Evolutionary conservation across 2,888 invertebrate species (phyloP), one percentile per base, ranked within the genome.

Genomic region (Caenorhabditis imperialis): DNA sequence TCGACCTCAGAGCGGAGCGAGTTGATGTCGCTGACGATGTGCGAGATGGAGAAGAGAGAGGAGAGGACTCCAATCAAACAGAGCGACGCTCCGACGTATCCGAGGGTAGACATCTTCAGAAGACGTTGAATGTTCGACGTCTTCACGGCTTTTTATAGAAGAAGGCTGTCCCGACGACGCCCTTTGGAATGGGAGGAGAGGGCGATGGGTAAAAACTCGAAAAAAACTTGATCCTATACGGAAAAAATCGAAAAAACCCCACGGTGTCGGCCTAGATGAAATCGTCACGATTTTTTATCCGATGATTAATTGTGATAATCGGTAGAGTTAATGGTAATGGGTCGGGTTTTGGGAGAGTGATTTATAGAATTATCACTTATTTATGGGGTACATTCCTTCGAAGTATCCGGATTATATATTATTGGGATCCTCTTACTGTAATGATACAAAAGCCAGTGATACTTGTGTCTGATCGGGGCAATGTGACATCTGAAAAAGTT

Each of bases 1-100:
- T 72, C 61, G 45, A 80, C 82, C 67, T 82, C 82, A 44, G 65
- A 51, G n/a, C 77, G 72, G 16, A 82, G 79, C 10, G 53, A 51
- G 51, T 80, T 75, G 62, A 82, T 80, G 55, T 82, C 82, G 38
- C 60, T 67, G 18, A 82, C 80, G 45, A 82, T 82, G 48, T 72
- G 61, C 40, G 50, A 55, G 22, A 81, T 80, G 6, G 77, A 75
- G 47, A 75, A 63, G n/a, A 81, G 63, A 4, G 81, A 74, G 7
- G 74, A 73, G 27, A 80, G 62, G 12, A 77, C 74, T 27, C 78
- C 80, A 23, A 74, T 37, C 30, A 75, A 53, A 70, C 80, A 75
- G 22, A 76, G 25, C 22, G 70, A 69, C 16, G 80, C 77, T 27
- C 79, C 76, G 18, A 73, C 42, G 40, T 76, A 76, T 44, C 77